These are phyloP conservation scores for Anastrepha ludens DNA, from an alignment of 1,140 invertebrate genomes.

Conservation along the genomic window DNA sequence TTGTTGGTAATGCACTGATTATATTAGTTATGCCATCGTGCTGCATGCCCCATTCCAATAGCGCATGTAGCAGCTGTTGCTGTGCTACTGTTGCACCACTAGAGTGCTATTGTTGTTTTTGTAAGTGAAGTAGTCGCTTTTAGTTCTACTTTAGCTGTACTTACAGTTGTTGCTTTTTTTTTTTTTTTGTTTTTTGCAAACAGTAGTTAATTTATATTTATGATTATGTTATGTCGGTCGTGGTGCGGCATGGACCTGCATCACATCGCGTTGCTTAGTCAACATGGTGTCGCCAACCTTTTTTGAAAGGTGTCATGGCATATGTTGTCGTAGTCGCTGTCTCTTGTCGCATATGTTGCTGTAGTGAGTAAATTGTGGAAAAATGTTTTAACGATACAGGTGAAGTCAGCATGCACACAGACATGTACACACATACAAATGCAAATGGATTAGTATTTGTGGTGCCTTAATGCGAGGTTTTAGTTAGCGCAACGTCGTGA, in stretches of 20 bases:
- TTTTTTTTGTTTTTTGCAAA: slow-evolving; percentile 8
- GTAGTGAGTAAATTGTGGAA: slow-evolving; percentile 15
- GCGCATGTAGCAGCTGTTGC: neutral
- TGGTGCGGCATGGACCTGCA: neutral
- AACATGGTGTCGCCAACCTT: neutral
- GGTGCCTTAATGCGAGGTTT: neutral
- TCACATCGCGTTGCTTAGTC: neutral
- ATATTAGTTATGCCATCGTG: slow-evolving; percentile 32
- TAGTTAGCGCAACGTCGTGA: neutral
- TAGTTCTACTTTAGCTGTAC: slow-evolving; percentile 1
- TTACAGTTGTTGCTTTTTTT: slow-evolving; percentile 19
- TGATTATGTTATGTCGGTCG: slow-evolving; percentile 31
- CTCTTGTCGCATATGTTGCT: neutral
- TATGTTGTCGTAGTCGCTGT: neutral
- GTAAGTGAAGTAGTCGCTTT: slow-evolving; percentile 11
- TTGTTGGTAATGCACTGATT: slow-evolving; percentile 40
- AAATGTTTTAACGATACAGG: neutral
- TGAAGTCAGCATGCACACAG: neutral
- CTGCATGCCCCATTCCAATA: slow-evolving; percentile 4
- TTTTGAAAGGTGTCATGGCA: slow-evolving; percentile 21
- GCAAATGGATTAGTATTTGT: neutral
- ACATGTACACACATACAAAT: neutral
- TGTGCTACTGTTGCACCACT: neutral
- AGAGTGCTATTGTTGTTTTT: neutral
- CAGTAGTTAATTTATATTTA: slow-evolving; percentile 48